Evolutionary conservation across 2,888 invertebrate species (phyloP), one percentile per base, ranked within the genome.

Genomic region (Agonopterix arenella): DNA sequence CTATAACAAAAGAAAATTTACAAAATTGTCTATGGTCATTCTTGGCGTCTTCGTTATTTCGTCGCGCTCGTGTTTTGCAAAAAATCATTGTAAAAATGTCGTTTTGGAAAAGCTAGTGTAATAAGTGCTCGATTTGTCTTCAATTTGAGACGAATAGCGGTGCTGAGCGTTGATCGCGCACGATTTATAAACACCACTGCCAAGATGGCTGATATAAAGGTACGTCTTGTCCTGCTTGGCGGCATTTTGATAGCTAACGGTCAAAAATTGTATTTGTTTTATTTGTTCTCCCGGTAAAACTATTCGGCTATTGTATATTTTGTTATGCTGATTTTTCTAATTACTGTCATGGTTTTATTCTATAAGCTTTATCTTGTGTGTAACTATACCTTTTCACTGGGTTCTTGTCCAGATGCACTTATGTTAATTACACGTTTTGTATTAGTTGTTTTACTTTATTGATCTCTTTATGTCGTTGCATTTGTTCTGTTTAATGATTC

Each of bases 191-290:
- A 65, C 66, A 79, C 68, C 53, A 66, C 66, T 52, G 60, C 62
- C 81, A 89, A 88, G 76, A 89, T 90, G 89, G 88, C 89, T 84
- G 89, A 89, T 89, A 88, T 89, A 74, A 89, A 88, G 85, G 89
- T 89, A 70, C 81, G 80, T 51, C 49, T 58, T 61, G 60, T 51
- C 49, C 57, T 61, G 60, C 75, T 86, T 88, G 84, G 89, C 89
- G 89, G 89, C 83, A 85, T 86, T 89, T 88, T 85, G 74, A 73
- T 76, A 62, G 55, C 48, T 80, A 86, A 86, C 88, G 84, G 85
- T 77, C 76, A 65, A 70, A 71, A 52, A 50, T 53, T 49, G 11
- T 52, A 13, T 41, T 45, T 36, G 45, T 50, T 47, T 13, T 53
- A 28, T 28, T 28, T 28, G 28, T 28, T 28, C 28, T 28, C 28